phyloP scores from a whole-genome alignment of 2,113 vertebrate genomes.

The Galemys pyrenaicus region DNA sequence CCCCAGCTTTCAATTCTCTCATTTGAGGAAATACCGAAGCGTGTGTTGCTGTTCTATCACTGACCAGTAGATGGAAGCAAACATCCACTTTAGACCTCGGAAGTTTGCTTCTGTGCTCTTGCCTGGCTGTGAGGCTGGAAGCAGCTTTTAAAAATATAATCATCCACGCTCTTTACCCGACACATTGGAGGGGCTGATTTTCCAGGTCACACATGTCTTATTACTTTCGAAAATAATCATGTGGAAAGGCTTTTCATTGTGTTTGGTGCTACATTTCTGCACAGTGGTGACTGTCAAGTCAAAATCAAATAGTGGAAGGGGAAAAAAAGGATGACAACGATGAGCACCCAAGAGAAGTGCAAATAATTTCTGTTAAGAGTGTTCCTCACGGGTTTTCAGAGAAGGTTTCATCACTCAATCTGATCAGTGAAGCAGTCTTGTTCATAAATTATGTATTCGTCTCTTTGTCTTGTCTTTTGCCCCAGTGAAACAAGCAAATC shows the following conservation, averaged over 20 bases:
- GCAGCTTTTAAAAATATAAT: constrained; percentile 63
- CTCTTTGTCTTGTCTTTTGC: constrained; percentile 14
- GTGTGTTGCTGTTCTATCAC: fast-evolving
- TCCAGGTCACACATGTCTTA: constrained; percentile 69
- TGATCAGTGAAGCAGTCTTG: constrained; percentile 66
- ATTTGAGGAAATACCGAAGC: background rate
- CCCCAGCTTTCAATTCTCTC: background rate
- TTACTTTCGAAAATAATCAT: constrained; percentile 79
- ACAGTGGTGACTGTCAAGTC: constrained; percentile 50
- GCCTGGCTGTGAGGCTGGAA: background rate
- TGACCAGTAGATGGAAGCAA: constrained; percentile 86
- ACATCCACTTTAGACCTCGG: background rate
- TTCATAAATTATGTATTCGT: constrained; percentile 70
- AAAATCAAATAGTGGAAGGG: constrained; percentile 58
- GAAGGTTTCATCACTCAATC: background rate
- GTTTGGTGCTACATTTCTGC: constrained; percentile 66
- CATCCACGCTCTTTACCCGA: background rate
- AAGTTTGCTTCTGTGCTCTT: background rate
- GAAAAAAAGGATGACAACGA: background rate
- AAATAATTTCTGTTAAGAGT: constrained; percentile 70
- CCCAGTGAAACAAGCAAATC: constrained; percentile 30
- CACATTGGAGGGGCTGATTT: constrained; percentile 72
- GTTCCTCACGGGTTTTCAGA: constrained; percentile 65
- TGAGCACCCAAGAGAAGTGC: background rate
- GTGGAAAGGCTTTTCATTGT: constrained; percentile 77